Base-by-base conservation (phyloP, 2,888 invertebrate species). In the Tipula confusa region DNA sequence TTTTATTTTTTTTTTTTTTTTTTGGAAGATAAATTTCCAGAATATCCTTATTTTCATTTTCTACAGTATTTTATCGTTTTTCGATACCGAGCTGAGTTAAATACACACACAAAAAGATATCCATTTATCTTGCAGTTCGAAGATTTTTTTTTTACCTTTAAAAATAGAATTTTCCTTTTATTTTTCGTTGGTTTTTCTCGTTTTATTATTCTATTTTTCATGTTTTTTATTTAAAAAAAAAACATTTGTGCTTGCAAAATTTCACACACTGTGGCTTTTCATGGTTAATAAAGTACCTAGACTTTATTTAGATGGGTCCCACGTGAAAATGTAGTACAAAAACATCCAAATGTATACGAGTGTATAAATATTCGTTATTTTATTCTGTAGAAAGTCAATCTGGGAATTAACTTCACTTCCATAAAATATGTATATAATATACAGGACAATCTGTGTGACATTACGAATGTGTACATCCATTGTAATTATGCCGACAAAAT, bases 161-260 rank as follows among this genome's bases (percentile, higher is more conserved):
- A 24, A n/a, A 24, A 64, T 64, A 11, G 24, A n/a, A 64, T 64
- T 64, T 24, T 64, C 64, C n/a, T n/a, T 24, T 48, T 64, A 64
- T 64, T 64, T n/a, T 64, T 64, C 24, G 64, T 64, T 43, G 43
- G 43, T 43, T 43, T 43, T 43, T 64, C 24, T 64, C 64, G 24
- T 64, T 64, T 64, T 64, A 64, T 64, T 18, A 64, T 64, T 64
- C 64, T 64, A 64, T 64, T 64, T 64, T 64, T 64, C 64, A 64
- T 64, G 18, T 64, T 24, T 64, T 64, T 18, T 64, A 24, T 64
- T 18, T 24, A 64, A 43, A 0, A 43, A n/a, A 43, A 43, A 5
- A 64, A 18, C 9, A 3, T 64, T 64, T 18, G 64, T 24, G 24
- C 24, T 64, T 24, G 24, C 2, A 24, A 64, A 64, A 64, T 64